A percentile compares a stretch with the other conserved stretches of the same genome.
phyloP scores from a whole-genome alignment of 2,888 invertebrate species.

The Agrochola lychnidis region DNA sequence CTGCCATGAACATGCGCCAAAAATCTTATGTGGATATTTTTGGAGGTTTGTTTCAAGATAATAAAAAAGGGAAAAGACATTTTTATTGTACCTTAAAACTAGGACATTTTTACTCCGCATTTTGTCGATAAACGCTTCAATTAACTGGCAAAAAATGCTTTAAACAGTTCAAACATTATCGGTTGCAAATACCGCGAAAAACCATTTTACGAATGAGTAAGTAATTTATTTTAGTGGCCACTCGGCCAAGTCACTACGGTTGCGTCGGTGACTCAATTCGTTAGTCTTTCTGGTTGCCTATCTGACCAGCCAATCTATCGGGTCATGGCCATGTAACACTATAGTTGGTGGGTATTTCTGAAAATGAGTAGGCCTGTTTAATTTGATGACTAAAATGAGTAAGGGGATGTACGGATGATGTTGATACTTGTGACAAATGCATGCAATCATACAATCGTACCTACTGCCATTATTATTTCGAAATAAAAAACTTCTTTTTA shows the following conservation, averaged over 20 bases:
- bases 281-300: slow-evolving; percentile 19
- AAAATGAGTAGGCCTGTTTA: slow-evolving; percentile 15
- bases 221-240: slow-evolving; percentile 37
- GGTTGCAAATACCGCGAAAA: slow-evolving; percentile 9
- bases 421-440: not conserved
- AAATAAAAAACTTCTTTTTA: not conserved
- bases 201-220: slow-evolving; percentile 34
- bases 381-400: not conserved
- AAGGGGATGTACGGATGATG: not conserved
- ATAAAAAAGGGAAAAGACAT: not conserved
- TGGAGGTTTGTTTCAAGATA: not conserved
- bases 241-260: slow-evolving; percentile 3
- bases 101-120: not conserved
- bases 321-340: slow-evolving; percentile 48
- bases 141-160: not conserved
- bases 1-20: too few species aligned
- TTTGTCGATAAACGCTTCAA: not conserved
- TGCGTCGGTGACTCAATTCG: slow-evolving; percentile 48
- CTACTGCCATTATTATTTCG: not conserved
- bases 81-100: too few species aligned
- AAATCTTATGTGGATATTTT: not conserved
- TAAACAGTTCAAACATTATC: not conserved
- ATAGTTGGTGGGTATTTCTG: slow-evolving; percentile 7
- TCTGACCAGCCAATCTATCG: slow-evolving; percentile 47
- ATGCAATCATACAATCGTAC: not conserved